A percentile compares a stretch with the other conserved stretches of the same genome.
These are phyloP conservation scores for Andrena fulva DNA, from an alignment of 2,888 invertebrate species.

Conservation along the genomic window DNA sequence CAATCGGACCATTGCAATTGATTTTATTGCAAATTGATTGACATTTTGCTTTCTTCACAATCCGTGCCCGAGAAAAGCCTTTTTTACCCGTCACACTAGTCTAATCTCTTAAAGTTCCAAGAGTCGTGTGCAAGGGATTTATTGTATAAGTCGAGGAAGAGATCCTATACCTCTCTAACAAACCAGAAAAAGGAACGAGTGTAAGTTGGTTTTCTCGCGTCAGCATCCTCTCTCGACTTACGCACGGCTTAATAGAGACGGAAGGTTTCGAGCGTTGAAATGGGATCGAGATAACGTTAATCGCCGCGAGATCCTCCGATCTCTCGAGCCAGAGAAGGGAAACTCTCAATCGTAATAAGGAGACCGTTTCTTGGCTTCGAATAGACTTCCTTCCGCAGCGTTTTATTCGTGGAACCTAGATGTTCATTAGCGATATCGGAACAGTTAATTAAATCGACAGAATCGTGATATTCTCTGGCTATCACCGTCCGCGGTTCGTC, in stretches of 20 bases:
- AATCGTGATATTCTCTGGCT: conserved; percentile 28
- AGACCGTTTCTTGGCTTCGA: conserved; percentile 21
- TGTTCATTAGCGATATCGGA: conserved; percentile 49
- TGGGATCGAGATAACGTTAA: conserved; percentile 69
- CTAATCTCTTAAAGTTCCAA: background rate
- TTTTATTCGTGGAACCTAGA: conserved; percentile 56
- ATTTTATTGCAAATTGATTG: too few relatives aligned
- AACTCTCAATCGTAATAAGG: conserved; percentile 60
- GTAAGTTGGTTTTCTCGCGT: conserved; percentile 51
- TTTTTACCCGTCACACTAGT: too few relatives aligned
- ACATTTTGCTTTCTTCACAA: too few relatives aligned
- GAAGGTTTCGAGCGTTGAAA: conserved; percentile 58
- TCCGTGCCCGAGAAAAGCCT: too few relatives aligned
- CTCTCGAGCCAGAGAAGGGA: conserved; percentile 25
- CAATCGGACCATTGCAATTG: too few relatives aligned
- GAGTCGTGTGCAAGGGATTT: background rate
- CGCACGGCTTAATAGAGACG: conserved; percentile 58
- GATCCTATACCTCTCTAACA: background rate
- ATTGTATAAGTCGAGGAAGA: conserved; percentile 1
- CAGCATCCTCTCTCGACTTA: conserved; percentile 15
- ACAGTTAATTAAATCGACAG: conserved; percentile 62
- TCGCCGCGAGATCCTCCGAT: conserved; percentile 53
- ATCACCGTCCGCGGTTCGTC: conserved; percentile 16
- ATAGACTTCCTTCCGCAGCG: conserved; percentile 33
- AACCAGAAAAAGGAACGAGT: conserved; percentile 22